These are phyloP conservation scores for Drosophila repleta DNA, from an alignment of 1,140 invertebrate genomes.

Conservation along the genomic window DNA sequence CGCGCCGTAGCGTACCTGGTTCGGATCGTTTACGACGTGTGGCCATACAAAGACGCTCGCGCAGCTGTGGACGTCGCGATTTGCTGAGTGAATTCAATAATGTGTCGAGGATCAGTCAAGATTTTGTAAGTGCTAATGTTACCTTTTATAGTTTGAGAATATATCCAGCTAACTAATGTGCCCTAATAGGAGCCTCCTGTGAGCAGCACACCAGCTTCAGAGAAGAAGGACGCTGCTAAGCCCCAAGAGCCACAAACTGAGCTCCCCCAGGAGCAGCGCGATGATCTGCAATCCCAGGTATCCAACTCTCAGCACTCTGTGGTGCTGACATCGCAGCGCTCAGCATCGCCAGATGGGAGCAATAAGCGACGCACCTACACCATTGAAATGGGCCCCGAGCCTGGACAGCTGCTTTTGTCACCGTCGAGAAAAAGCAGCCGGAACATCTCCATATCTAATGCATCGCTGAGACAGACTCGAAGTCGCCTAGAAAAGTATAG, in stretches of 20 bases:
- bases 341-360: not conserved
- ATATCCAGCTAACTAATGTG: too few species aligned
- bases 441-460: not conserved
- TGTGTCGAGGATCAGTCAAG: not conserved
- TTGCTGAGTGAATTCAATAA: slow-evolving; percentile 57
- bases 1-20: slow-evolving; percentile 45
- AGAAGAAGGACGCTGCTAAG: not conserved
- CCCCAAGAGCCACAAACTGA: not conserved
- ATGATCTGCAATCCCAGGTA: not conserved
- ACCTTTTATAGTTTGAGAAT: not conserved
- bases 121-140: slow-evolving; percentile 14
- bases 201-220: slow-evolving; percentile 48
- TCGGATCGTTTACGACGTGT: slow-evolving; percentile 60
- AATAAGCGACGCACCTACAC: slow-evolving; percentile 23
- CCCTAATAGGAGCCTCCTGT: slow-evolving; percentile 33
- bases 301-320: slow-evolving; percentile 7
- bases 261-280: not conserved
- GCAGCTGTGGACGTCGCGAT: slow-evolving; percentile 56
- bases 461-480: not conserved
- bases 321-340: not conserved
- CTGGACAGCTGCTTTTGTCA: slow-evolving; percentile 29
- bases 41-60: slow-evolving; percentile 58
- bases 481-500: not conserved
- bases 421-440: slow-evolving; percentile 6
- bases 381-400: slow-evolving; percentile 37